Evolutionary conservation across 2,113 vertebrate genomes (phyloP), one percentile per base, ranked within the genome.

Genomic region (Rana temporaria): DNA sequence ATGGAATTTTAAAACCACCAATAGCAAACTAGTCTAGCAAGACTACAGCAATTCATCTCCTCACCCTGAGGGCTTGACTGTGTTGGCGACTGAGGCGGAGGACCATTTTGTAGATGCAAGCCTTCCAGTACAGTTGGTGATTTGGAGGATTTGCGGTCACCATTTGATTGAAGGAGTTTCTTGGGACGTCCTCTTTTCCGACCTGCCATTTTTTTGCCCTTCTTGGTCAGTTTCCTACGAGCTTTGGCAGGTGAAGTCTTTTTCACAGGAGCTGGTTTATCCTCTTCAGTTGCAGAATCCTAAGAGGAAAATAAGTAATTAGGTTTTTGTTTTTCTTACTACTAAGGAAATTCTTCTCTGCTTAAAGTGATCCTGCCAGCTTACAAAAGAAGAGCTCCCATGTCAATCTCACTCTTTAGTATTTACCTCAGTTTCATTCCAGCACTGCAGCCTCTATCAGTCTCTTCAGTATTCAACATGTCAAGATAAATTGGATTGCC

Each of bases 171-270:
- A 19, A 84, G 91, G 85, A 96, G 94, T 75, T 99, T 99, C 92
- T 99, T 99, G 87, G 98, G 98, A 4, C 98, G 95, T 3, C 98
- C 98, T 0, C 98, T 95, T 87, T 98, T 99, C 86, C 96, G 95
- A 85, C 94, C 97, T 8, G 95, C 95, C 89, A 98, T 88, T 86
- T 98, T 99, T 84, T 97, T 94, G 66, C 97, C 95, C 84, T 98
- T 98, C 82, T 96, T 92, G 79, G 96, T 91, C 12, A 99, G 91
- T 9, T 96, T 90, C 87, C 96, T 95, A 26, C 96, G 86, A 1
- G 97, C 93, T 86, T 98, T 98, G 84, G 91, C 91, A 67, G 97
- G 94, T 7, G 96, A 90, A 14, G 95, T 89, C 90, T 94, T 94
- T 85, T 99, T 99, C 81, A 95, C 85, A 32, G 95, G 18, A 26